Evolutionary conservation across 2,888 invertebrate species (phyloP), one percentile per base, ranked within the genome.

Genomic region (Euphydryas editha): DNA sequence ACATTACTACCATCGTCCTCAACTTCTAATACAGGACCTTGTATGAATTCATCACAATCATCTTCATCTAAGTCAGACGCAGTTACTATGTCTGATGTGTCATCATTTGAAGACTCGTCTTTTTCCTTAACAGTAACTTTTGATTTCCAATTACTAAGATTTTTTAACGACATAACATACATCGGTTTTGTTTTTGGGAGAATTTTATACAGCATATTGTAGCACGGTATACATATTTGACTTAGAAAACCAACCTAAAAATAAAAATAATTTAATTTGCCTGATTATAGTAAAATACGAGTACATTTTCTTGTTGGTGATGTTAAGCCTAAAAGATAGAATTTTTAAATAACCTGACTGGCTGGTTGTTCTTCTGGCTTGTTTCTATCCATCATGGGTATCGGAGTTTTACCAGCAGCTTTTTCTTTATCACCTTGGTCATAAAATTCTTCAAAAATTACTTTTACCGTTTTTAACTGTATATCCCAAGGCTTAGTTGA

Each of bases 401-500:
- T 95, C 0, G 97, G 97, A 18, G 84, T 92, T 58, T 94, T 93
- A 0, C 97, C 96, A 58, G 94, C 94, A 10, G 88, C 90, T 62
- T 94, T 93, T 79, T 96, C 96, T 36, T 95, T 95, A 80, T 96
- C 96, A 0, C 96, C 95, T 78, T 96, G 96, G 70, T 95, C 95
- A 78, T 96, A 97, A 81, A 97, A 97, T 82, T 97, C 96, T 77
- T 96, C 95, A 79, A 96, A 96, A 62, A 97, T 97, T 8, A 97
- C 95, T 78, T 94, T 94, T 1, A 97, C 97, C 0, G 97, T 96
- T 79, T 96, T 94, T 20, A 95, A 94, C 85, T 97, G 97, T 2
- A 96, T 93, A 24, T 95, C 94, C 97, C 97, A 97, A 1, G 97
- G 97, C 81, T 97, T 97, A 0, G 97, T 95, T 73, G 96, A 96